Evolutionary conservation across 2,797 vertebrate species (phyloP).

Genomic region (Rhadinocentrus ornatus): DNA sequence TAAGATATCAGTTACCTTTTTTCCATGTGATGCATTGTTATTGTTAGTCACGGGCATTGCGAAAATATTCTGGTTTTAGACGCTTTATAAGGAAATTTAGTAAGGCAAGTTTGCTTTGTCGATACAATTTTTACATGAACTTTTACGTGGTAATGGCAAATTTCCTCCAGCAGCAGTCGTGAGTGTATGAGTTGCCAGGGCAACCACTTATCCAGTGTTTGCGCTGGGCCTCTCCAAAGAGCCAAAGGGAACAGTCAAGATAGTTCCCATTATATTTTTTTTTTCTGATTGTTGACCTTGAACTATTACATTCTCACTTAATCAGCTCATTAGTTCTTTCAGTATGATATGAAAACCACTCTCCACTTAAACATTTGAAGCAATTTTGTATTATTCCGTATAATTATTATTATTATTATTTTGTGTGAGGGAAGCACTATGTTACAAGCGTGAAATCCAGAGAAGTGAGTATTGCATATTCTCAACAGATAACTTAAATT

Average conservation of each 20-base stretch:
- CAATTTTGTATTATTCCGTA: background rate
- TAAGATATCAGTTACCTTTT: constrained; percentile 66
- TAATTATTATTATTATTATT: background rate
- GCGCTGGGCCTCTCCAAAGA: background rate
- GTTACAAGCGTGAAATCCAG: background rate
- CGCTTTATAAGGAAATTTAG: background rate
- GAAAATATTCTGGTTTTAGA: background rate
- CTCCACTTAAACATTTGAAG: background rate
- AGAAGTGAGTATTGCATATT: background rate
- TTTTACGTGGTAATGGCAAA: background rate
- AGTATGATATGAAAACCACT: background rate
- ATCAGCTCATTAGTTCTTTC: background rate
- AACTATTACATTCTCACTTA: background rate
- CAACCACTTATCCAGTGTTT: constrained; percentile 33
- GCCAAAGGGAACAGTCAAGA: background rate
- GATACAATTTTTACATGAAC: background rate
- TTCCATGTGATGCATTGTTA: constrained; percentile 13
- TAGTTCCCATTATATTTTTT: background rate
- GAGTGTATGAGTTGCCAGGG: constrained; percentile 63
- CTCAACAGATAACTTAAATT: background rate
- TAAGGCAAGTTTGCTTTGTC: background rate
- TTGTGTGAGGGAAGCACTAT: background rate
- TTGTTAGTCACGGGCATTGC: constrained; percentile 32
- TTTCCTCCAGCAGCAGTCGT: background rate
- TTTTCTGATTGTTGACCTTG: background rate